Evolutionary conservation across 2,113 vertebrate species (phyloP), one percentile per base, ranked within the genome.

Genomic region (Bagarius yarrelli): DNA sequence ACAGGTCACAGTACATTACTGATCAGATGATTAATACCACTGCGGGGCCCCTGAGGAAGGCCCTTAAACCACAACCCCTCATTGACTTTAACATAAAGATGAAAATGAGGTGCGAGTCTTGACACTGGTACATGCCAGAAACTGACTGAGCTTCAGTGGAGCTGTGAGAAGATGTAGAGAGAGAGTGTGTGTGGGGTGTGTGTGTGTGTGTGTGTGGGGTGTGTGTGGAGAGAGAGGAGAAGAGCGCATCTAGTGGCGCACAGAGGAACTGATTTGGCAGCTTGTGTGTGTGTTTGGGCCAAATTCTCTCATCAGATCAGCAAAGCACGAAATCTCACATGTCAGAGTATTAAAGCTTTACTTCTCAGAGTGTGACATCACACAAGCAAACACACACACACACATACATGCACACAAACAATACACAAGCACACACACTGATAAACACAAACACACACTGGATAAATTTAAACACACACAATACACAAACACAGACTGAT

Each of bases 221-320:
- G 36, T 55, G 53, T 44, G 50, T 63, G 32, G 69, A 27, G 67
- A 47, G 25, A 57, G 50, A 80, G 57, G 91, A 86, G 87, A 86
- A 84, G 30, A 77, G 88, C 87, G 83, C 92, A 91, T 83, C 91
- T 77, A 23, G 86, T 89, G 92, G 88, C 79, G 75, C 1, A 18
- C 19, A 21, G 44, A 60, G 83, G 36, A 83, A 85, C 67, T 81
- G 61, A 64, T 57, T 44, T 30, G 16, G 47, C 60, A 71, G 69
- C 69, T 52, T 19, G 44, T 52, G 16, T 40, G 27, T 76, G 32
- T 64, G 78, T 44, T 57, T 70, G 64, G 53, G 55, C 67, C 53
- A 64, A 72, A 50, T 61, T n/a, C 25, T 34, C 67, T 60, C 18
- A 79, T 79, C 63, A 79, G 76, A 66, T 53, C 59, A 50, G 23